A percentile compares a stretch with the other conserved stretches of the same genome.
phyloP scores from a whole-genome alignment of 1,140 invertebrate genomes.

The Magallana angulata region DNA sequence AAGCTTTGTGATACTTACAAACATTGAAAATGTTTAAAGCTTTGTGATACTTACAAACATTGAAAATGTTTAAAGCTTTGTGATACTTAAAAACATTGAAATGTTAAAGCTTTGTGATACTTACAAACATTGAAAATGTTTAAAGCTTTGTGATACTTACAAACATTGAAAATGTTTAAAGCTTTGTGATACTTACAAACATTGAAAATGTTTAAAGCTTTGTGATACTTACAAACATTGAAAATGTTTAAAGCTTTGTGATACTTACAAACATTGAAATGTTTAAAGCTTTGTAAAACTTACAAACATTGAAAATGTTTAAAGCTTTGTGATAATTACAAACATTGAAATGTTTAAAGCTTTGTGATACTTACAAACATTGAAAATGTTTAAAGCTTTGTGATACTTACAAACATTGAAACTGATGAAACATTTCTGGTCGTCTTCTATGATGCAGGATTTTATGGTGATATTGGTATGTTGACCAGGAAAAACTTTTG shows the following conservation, averaged over 20 bases:
- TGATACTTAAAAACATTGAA: background rate
- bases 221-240: background rate
- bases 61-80: background rate
- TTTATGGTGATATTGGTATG: background rate
- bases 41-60: background rate
- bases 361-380: background rate
- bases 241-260: background rate
- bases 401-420: conserved; percentile 1
- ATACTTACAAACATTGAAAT: conserved; percentile 6
- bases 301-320: conserved; percentile 2
- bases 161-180: background rate
- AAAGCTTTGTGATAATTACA: no score
- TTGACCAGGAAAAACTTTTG: no score
- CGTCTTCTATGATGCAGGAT: background rate
- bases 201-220: background rate
- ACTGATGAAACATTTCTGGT: background rate
- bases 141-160: background rate
- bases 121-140: no score
- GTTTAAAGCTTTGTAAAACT: background rate
- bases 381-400: no score
- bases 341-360: no score
- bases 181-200: background rate
- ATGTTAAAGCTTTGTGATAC: background rate
- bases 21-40: background rate
- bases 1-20: background rate